phyloP scores from a whole-genome alignment of 2,113 vertebrate genomes.

The Canis aureus region DNA sequence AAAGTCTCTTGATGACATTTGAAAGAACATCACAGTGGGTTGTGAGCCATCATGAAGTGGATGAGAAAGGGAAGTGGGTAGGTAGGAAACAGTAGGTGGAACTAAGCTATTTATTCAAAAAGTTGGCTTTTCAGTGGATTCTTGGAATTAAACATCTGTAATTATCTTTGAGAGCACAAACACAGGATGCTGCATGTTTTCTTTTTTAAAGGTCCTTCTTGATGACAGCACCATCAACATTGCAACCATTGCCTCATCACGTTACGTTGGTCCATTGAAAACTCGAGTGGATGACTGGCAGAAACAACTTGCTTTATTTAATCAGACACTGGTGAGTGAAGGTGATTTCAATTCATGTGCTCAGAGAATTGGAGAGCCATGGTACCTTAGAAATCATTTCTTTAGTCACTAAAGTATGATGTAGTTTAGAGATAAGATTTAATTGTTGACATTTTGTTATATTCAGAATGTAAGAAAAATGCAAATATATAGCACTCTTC shows the following conservation, averaged over 20 bases:
- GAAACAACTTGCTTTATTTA: constrained; percentile 89
- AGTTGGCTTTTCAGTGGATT: background rate
- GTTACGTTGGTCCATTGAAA: constrained; percentile 89
- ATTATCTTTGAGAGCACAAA: background rate
- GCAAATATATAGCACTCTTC: background rate
- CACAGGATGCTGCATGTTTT: background rate
- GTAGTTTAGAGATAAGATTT: constrained; percentile 2
- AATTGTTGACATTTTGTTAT: background rate
- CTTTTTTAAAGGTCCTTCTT: constrained; percentile 87
- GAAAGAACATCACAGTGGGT: background rate
- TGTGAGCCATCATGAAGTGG: background rate
- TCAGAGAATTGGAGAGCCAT: background rate
- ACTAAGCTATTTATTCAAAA: background rate
- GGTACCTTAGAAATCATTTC: background rate
- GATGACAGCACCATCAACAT: constrained; percentile 92
- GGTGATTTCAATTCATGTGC: background rate
- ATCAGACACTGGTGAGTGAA: constrained; percentile 90
- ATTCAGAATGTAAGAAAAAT: constrained; percentile 17
- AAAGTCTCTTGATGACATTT: background rate
- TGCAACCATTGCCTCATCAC: constrained; percentile 89
- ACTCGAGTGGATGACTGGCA: constrained; percentile 88
- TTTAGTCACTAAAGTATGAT: background rate
- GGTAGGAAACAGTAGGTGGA: background rate
- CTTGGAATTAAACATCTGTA: background rate
- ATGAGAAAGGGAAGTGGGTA: background rate